A percentile compares a stretch with the other conserved stretches of the same genome.
phyloP scores from a whole-genome alignment of 2,113 vertebrate species.

The Hoplias malabaricus region DNA sequence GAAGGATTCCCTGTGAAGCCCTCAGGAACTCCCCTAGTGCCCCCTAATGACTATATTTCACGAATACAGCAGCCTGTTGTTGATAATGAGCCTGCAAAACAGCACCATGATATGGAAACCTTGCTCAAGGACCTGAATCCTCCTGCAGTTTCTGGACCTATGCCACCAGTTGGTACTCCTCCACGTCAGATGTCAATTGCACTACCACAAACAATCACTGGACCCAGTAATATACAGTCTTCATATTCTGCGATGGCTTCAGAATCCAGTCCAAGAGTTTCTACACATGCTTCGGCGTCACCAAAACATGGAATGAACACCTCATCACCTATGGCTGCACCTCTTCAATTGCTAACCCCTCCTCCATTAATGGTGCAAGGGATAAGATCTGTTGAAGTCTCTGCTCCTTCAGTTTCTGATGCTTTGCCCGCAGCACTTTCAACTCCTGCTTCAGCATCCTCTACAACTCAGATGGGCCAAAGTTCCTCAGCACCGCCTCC shows the following conservation, averaged over 20 bases:
- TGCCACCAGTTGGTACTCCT: conserved; percentile 45
- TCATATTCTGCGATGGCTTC: conserved; percentile 45
- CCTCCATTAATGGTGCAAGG: conserved; percentile 54
- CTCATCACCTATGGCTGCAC: background rate
- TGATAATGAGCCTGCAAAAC: conserved; percentile 52
- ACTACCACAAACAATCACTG: conserved; percentile 45
- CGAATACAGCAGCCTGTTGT: conserved; percentile 10
- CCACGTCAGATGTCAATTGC: conserved; percentile 36
- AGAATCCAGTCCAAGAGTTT: conserved; percentile 41
- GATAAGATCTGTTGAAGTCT: conserved; percentile 43
- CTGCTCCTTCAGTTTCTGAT: conserved; percentile 36
- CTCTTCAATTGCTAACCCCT: conserved; percentile 55
- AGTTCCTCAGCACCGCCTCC: conserved; percentile 25
- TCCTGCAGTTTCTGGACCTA: conserved; percentile 44
- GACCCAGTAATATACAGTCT: conserved; percentile 36
- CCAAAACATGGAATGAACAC: conserved; percentile 13
- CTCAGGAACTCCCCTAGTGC: conserved; percentile 43
- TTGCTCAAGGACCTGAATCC: conserved; percentile 56
- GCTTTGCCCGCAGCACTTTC: conserved; percentile 26
- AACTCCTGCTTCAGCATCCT: conserved; percentile 45
- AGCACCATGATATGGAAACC: conserved; percentile 53
- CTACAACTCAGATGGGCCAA: conserved; percentile 28
- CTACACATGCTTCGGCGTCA: conserved; percentile 39
- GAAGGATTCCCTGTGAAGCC: conserved; percentile 59
- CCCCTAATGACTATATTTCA: conserved; percentile 56